Percentiles rank a stretch among this genome's conserved stretches.
Evolutionary conservation across 2,797 vertebrate genomes (phyloP).

Genomic region (Anniella stebbinsi): DNA sequence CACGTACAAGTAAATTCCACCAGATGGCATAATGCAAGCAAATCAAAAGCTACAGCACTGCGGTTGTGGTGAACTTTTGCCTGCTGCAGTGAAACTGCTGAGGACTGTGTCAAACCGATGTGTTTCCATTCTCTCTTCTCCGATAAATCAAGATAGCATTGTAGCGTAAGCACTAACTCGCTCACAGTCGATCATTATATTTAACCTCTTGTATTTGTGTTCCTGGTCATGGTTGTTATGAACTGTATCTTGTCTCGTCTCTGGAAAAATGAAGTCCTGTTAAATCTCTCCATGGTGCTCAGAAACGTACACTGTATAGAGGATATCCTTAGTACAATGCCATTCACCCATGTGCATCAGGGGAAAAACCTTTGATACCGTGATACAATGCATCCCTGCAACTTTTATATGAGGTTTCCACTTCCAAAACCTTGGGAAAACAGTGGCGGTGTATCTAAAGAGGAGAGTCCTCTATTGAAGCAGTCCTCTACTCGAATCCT

Average conservation of each 20-base stretch:
- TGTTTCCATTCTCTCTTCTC: not conserved
- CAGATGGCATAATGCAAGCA: slow-evolving; percentile 19
- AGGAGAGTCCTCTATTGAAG: not conserved
- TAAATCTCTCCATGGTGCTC: not conserved
- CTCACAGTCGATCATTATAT: not conserved
- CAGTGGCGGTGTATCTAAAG: not conserved
- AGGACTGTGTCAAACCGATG: not conserved
- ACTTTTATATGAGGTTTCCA: not conserved
- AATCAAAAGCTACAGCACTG: not conserved
- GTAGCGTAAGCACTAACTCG: not conserved
- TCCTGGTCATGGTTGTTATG: not conserved
- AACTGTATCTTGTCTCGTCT: slow-evolving; percentile 4
- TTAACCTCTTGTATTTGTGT: not conserved
- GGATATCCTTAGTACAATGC: not conserved
- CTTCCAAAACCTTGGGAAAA: not conserved
- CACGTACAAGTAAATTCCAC: not conserved
- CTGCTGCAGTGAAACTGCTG: not conserved
- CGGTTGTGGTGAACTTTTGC: not conserved
- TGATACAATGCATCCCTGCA: not conserved
- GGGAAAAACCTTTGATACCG: not conserved
- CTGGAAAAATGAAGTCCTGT: not conserved
- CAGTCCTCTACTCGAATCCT: not conserved
- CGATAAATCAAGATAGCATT: not conserved
- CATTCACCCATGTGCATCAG: not conserved
- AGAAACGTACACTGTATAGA: not conserved